These are phyloP conservation scores for Acronicta leporina DNA, from an alignment of 2,888 invertebrate genomes.

Conservation along the genomic window DNA sequence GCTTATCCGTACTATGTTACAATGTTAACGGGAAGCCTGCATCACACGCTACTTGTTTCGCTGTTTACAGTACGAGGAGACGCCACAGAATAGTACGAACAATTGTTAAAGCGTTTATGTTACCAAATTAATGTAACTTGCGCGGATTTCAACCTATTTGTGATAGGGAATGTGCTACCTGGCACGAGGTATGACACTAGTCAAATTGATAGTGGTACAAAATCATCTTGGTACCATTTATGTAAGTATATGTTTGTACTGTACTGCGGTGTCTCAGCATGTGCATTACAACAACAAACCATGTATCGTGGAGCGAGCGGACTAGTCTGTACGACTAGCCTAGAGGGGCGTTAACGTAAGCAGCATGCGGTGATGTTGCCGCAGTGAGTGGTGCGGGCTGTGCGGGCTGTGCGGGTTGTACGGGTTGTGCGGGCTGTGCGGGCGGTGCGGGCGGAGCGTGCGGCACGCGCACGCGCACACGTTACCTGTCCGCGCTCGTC, in stretches of 20 bases:
- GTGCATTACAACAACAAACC: constrained; percentile 19
- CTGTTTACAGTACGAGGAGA: constrained; percentile 23
- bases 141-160: constrained; percentile 19
- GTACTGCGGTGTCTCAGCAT: constrained; percentile 15
- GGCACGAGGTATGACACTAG: constrained; percentile 1
- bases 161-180: constrained; percentile 21
- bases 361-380: constrained; percentile 39
- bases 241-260: constrained; percentile 3
- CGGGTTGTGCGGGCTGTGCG: constrained; percentile 11
- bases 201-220: constrained; percentile 7
- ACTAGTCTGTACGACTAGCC: constrained; percentile 13
- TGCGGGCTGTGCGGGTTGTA: constrained; percentile 1
- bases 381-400: neutral
- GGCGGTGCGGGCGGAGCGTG: constrained; percentile 7
- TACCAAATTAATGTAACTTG: constrained; percentile 1
- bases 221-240: constrained; percentile 6
- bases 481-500: constrained; percentile 98
- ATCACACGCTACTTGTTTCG: constrained; percentile 32
- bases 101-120: constrained; percentile 1
- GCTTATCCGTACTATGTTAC: constrained; percentile 34
- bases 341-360: constrained; percentile 27
- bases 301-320: constrained; percentile 32
- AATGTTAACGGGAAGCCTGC: constrained; percentile 39
- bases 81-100: constrained; percentile 21
- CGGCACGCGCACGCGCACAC: constrained; percentile 67